Percentiles rank a stretch among this genome's conserved stretches.
Evolutionary conservation across 2,888 invertebrate genomes (phyloP).

Genomic region (Folsomia candida): DNA sequence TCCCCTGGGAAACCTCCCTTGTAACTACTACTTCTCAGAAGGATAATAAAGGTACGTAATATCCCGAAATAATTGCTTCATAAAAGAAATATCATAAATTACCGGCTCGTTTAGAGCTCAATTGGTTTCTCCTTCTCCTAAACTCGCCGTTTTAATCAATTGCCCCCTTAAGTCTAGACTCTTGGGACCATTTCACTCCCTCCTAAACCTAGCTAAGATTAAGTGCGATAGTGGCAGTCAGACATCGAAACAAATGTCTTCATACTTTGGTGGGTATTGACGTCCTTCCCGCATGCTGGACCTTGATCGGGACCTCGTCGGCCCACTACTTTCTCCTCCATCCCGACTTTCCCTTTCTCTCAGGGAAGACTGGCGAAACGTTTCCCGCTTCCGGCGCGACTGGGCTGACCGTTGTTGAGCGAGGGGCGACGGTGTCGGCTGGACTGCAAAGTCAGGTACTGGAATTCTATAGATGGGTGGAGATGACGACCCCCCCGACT

Average conservation of each 20-base stretch:
- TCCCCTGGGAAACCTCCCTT: too few relatives aligned
- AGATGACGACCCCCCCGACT: slow-evolving; percentile 17
- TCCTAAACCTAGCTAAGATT: not conserved
- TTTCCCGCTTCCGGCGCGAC: not conserved
- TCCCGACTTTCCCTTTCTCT: not conserved
- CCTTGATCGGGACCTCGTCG: not conserved
- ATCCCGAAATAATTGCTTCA: not conserved
- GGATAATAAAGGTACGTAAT: too few relatives aligned
- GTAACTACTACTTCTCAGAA: too few relatives aligned
- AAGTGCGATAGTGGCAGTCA: slow-evolving; percentile 32
- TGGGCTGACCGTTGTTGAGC: not conserved
- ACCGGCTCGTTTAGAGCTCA: too few relatives aligned
- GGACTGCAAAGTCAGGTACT: slow-evolving; percentile 20
- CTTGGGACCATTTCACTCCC: not conserved
- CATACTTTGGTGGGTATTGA: slow-evolving; percentile 39
- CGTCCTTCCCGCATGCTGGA: slow-evolving; percentile 34
- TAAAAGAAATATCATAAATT: not conserved
- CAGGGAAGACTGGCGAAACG: not conserved
- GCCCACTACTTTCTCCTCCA: not conserved
- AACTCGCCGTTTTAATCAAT: not conserved
- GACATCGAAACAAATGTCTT: slow-evolving; percentile 47
- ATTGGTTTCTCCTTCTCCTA: too few relatives aligned
- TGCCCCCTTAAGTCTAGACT: not conserved
- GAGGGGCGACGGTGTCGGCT: not conserved
- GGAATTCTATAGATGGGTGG: slow-evolving; percentile 27